Evolutionary conservation across 2,888 invertebrate genomes (phyloP).

Genomic region (Apeira syringaria): DNA sequence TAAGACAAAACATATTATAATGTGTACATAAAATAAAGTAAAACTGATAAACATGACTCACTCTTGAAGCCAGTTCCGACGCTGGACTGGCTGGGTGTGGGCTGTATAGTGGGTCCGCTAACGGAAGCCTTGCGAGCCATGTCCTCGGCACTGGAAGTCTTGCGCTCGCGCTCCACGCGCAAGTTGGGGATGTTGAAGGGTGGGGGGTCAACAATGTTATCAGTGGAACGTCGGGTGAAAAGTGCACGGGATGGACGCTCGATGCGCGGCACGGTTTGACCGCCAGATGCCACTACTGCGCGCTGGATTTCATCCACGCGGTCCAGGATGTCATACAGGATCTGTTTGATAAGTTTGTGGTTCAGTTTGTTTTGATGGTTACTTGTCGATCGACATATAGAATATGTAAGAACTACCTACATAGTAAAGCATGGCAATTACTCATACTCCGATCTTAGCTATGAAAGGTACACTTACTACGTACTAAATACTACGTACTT

Average conservation of each 20-base stretch:
- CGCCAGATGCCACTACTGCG: constrained; percentile 74
- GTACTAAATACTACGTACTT: too few relatives aligned
- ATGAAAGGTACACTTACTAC: too few relatives aligned
- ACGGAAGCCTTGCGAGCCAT: constrained; percentile 95
- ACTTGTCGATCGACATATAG: too few relatives aligned
- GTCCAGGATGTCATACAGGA: constrained; percentile 96
- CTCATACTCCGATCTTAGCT: too few relatives aligned
- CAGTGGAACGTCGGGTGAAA: constrained; percentile 92
- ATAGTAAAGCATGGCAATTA: too few relatives aligned
- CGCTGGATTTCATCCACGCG: constrained; percentile 94
- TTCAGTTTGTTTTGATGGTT: too few relatives aligned
- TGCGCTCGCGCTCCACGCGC: constrained; percentile 90
- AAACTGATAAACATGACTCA: too few relatives aligned
- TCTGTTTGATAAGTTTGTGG: too few relatives aligned
- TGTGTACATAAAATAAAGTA: too few relatives aligned
- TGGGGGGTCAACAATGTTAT: constrained; percentile 90
- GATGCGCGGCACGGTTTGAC: constrained; percentile 87
- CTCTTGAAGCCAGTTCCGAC: constrained; percentile 37
- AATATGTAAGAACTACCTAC: too few relatives aligned
- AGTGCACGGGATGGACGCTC: constrained; percentile 75
- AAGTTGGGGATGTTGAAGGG: constrained; percentile 95
- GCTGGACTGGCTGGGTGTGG: constrained; percentile 16
- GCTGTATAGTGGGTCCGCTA: constrained; percentile 66
- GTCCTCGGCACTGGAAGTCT: constrained; percentile 95
- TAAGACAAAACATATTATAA: too few relatives aligned